A percentile compares a stretch with the other conserved stretches of the same genome.
Evolutionary conservation across 2,797 vertebrate genomes (phyloP).

Genomic region (Silurus lanzhouensis): DNA sequence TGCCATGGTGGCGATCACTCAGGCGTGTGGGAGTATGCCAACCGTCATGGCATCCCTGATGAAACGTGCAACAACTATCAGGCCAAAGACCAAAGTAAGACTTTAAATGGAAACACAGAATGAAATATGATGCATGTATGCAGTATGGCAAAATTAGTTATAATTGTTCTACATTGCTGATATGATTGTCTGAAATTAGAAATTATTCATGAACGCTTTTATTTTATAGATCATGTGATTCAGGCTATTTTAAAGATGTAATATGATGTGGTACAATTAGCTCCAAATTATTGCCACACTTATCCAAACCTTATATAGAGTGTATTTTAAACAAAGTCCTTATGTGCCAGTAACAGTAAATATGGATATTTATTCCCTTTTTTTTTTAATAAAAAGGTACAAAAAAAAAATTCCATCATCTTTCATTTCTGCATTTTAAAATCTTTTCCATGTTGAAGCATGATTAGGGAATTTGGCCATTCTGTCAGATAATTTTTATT

Average conservation of each 20-base stretch:
- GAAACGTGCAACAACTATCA: constrained; percentile 99
- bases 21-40: constrained; percentile 86
- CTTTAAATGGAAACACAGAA: background rate
- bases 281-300: background rate
- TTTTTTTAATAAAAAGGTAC: background rate
- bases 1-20: constrained; percentile 89
- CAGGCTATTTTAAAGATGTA: background rate
- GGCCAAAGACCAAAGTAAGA: constrained; percentile 89
- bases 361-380: background rate
- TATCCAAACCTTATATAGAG: too few species aligned
- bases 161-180: background rate
- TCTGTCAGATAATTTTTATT: background rate
- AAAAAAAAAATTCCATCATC: background rate
- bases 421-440: background rate
- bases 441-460: background rate
- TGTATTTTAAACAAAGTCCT: background rate
- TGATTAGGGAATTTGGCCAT: background rate
- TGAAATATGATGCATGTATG: background rate
- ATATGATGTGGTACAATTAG: background rate
- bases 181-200: background rate
- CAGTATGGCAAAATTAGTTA: background rate
- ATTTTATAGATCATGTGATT: background rate
- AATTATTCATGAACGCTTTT: background rate
- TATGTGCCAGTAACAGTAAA: background rate
- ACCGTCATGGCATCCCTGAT: constrained; percentile 86